Base-by-base conservation (phyloP, 2,888 invertebrate species). In the Drosophila limbata region DNA sequence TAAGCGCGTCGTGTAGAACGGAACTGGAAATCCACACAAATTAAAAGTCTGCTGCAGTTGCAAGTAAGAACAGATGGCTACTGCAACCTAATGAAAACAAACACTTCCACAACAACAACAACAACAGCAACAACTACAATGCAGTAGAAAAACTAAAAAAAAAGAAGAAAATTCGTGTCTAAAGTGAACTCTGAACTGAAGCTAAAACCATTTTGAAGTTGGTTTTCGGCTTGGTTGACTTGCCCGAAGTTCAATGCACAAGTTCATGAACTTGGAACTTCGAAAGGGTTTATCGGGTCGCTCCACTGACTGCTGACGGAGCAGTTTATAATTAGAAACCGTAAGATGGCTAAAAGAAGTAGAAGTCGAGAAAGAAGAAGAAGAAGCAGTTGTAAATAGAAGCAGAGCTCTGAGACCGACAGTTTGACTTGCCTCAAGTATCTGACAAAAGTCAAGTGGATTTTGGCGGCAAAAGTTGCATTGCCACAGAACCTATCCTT, bases 211-310 rank as follows among this genome's bases (percentile, higher is more conserved):
- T 71, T 79, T 73, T 75, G 50, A 77, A 84, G 81, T 85, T 85
- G 69, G 73, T 69, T 81, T 73, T 74, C 73, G 72, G 77, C 82
- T 84, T 81, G 70, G 67, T 64, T 82, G 73, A 51, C 63, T 76
- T 65, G 71, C 65, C 72, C 70, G 70, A 84, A 84, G 84, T 84
- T 84, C 90, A 89, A 84, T 90, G 90, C 79, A 81, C 87, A 86
- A 86, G 85, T 86, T 86, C 85, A 90, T 87, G 90, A 90, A 86
- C 90, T 90, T 86, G 90, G 76, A 68, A 74, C 72, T 86, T 73
- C 52, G 59, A 76, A 84, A 77, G 73, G 84, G 77, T 79, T 83
- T 74, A 55, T 65, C 48, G 64, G 52, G n/a, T 69, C 63, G 63
- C 60, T 72, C 48, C 37, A 51, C 55, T 68, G 66, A 48, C 74